A percentile compares a stretch with the other conserved stretches of the same genome.
phyloP scores from a whole-genome alignment of 2,888 invertebrate species.

The Ypsolopha scabrella region DNA sequence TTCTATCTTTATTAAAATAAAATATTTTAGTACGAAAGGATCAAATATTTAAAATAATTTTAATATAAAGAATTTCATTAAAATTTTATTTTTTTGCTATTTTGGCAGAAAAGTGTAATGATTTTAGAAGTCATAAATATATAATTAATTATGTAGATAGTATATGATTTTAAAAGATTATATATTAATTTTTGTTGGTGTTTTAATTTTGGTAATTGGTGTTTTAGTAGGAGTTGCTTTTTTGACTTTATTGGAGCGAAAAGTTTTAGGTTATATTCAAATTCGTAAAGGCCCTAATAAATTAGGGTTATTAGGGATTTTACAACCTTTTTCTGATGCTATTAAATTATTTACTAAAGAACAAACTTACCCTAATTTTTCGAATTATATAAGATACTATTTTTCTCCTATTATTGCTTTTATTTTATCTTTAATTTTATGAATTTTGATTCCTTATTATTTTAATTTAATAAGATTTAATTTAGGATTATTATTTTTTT shows the following conservation, averaged over 20 bases:
- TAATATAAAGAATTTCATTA: constrained; percentile 32
- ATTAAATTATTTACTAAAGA: constrained; percentile 80
- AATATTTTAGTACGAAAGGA: constrained; percentile 86
- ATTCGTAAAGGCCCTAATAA: constrained; percentile 82
- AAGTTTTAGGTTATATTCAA: constrained; percentile 78
- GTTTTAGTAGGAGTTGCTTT: constrained; percentile 76
- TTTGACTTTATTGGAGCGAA: constrained; percentile 80
- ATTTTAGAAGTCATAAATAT: constrained; percentile 77
- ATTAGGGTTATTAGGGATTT: constrained; percentile 71
- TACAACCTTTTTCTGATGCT: constrained; percentile 80
- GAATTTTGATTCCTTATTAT: constrained; percentile 70
- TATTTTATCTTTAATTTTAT: constrained; percentile 70
- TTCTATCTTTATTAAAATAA: constrained; percentile 77
- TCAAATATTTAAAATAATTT: constrained; percentile 70
- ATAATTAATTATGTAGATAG: constrained; percentile 68
- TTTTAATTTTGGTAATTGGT: constrained; percentile 68
- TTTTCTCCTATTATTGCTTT: constrained; percentile 71
- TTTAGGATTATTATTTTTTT: constrained; percentile 74
- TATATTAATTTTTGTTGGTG: constrained; percentile 42
- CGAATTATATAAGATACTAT: constrained; percentile 74
- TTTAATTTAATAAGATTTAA: constrained; percentile 66
- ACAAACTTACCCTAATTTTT: constrained; percentile 63
- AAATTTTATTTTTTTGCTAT: constrained; percentile 35
- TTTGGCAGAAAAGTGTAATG: constrained; percentile 79
- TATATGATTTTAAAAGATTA: constrained; percentile 61